Evolutionary conservation across 2,888 invertebrate species (phyloP).

Genomic region (Sycophila texana): DNA sequence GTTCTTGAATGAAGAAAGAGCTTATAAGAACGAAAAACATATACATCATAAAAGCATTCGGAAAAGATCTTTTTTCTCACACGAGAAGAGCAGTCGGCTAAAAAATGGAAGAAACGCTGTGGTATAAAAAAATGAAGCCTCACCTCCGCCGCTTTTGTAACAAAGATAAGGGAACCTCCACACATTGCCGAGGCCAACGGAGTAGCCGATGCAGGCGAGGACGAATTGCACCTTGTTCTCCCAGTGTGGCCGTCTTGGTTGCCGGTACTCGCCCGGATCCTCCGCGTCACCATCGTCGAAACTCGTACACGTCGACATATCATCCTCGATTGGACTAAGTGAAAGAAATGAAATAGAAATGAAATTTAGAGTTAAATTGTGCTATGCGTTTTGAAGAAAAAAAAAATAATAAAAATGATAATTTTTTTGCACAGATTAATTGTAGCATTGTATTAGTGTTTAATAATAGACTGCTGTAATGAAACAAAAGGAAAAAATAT

Average conservation of each 20-base stretch:
- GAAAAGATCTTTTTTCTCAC: not conserved
- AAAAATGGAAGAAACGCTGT: too few species aligned
- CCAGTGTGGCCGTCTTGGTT: constrained; percentile 90
- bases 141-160: constrained; percentile 93
- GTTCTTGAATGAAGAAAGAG: too few species aligned
- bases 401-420: too few species aligned
- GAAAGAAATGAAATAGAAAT: constrained; percentile 10
- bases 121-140: constrained; percentile 64
- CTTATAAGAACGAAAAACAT: not conserved
- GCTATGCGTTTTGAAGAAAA: too few species aligned
- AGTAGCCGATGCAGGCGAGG: constrained; percentile 91
- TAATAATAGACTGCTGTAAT: too few species aligned
- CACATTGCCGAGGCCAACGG: constrained; percentile 91
- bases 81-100: not conserved
- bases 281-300: constrained; percentile 83
- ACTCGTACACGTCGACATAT: constrained; percentile 85
- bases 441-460: not conserved
- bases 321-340: constrained; percentile 84
- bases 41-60: not conserved
- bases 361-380: not conserved
- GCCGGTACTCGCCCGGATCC: constrained; percentile 78
- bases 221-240: constrained; percentile 93
- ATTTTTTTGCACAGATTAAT: not conserved
- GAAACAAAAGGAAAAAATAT: too few species aligned
- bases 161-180: constrained; percentile 96